A percentile compares a stretch with the other conserved stretches of the same genome.
These are phyloP conservation scores for Capitulum mitella DNA, from an alignment of 2,888 invertebrate species.

Conservation along the genomic window DNA sequence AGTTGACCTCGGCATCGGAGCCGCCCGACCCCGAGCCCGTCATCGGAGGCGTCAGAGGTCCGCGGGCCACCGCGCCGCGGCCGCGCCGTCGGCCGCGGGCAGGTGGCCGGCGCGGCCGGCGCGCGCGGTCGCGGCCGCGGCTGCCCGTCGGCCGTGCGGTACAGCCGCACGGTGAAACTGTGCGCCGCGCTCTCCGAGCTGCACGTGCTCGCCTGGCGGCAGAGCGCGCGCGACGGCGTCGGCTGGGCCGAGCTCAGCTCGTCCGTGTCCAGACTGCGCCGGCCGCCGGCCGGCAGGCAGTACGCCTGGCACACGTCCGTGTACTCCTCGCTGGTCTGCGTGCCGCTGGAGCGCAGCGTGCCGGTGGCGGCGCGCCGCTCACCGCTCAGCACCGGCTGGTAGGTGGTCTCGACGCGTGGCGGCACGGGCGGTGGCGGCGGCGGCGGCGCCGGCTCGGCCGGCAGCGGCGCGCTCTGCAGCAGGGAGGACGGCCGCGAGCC, in stretches of 20 bases:
- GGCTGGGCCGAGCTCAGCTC: conserved; percentile 8
- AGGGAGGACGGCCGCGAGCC: conserved; percentile 8
- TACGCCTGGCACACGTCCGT: conserved; percentile 8
- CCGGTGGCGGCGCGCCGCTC: not conserved
- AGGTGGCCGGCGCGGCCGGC: not conserved
- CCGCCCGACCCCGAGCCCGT: not conserved
- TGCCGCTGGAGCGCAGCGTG: conserved; percentile 18
- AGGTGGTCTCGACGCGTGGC: not conserved
- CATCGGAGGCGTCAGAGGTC: not conserved
- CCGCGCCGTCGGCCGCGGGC: not conserved
- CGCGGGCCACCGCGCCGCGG: not conserved
- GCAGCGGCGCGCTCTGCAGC: not conserved
- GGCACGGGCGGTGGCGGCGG: conserved; percentile 11
- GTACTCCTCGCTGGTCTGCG: conserved; percentile 22
- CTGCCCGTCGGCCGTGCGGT: conserved; percentile 27
- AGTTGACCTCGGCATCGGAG: not conserved
- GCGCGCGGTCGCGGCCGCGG: not conserved
- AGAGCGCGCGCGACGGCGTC: conserved; percentile 13
- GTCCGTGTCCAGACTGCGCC: conserved; percentile 18
- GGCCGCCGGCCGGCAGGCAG: not conserved
- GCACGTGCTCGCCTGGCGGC: conserved; percentile 34
- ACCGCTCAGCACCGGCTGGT: not conserved
- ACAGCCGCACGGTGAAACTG: conserved; percentile 40
- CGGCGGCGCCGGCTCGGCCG: not conserved
- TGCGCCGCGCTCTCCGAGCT: conserved; percentile 41